phyloP scores from a whole-genome alignment of 2,113 vertebrate species.

The Psilopogon haemacephalus region DNA sequence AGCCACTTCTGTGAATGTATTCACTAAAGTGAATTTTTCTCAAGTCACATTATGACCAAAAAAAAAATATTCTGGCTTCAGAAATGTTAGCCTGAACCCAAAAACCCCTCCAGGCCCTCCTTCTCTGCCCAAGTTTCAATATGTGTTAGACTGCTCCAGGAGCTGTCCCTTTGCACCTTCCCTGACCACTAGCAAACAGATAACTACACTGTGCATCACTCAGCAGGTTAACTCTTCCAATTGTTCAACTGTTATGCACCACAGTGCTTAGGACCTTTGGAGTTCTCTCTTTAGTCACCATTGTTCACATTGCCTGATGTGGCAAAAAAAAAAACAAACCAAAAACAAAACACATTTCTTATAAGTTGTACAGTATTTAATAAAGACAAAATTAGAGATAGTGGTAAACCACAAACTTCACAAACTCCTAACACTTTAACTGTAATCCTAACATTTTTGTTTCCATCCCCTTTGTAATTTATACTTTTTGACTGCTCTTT shows the following conservation, averaged over 20 bases:
- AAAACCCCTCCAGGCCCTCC: background rate
- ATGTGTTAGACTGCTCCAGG: background rate
- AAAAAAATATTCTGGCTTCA: background rate
- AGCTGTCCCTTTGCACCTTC: background rate
- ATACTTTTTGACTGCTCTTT: background rate
- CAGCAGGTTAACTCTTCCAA: background rate
- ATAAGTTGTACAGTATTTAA: background rate
- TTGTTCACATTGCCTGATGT: fast-evolving
- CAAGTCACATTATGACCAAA: background rate
- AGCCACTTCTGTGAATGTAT: background rate
- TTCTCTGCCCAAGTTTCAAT: background rate
- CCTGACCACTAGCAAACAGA: too few relatives aligned
- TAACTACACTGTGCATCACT: background rate
- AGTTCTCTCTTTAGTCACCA: background rate
- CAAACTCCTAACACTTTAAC: background rate
- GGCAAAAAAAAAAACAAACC: background rate
- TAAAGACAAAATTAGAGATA: background rate
- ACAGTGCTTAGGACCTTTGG: background rate
- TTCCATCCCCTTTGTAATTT: background rate
- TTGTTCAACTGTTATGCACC: background rate
- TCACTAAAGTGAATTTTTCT: background rate
- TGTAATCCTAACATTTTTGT: background rate
- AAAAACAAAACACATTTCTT: background rate
- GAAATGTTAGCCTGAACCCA: background rate
- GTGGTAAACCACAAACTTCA: background rate